Evolutionary conservation across 2,113 vertebrate species (phyloP).

Genomic region (Sitta europaea): DNA sequence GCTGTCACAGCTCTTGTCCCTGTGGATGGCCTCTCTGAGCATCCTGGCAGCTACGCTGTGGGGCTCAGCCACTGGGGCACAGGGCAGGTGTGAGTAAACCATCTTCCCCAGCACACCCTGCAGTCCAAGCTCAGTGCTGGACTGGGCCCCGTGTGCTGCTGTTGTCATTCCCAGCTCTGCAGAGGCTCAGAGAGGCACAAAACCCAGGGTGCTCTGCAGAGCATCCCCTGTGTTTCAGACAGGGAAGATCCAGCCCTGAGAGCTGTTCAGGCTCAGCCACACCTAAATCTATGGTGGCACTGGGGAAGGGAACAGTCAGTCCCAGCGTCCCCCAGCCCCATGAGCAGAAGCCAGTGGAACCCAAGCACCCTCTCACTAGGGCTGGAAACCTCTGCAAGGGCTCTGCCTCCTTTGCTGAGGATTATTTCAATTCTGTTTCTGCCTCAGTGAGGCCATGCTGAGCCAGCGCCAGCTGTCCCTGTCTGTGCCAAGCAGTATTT

Average conservation of each 20-base stretch:
- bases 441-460: neutral
- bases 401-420: neutral
- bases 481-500: neutral
- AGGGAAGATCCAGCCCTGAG: neutral
- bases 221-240: neutral
- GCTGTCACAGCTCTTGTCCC: accelerated
- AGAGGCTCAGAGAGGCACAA: neutral
- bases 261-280: neutral
- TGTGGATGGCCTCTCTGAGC: accelerated
- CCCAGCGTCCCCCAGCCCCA: neutral
- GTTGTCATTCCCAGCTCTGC: neutral
- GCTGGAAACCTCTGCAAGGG: neutral
- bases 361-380: neutral
- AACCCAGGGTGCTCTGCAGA: neutral
- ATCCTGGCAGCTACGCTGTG: accelerated
- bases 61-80: neutral
- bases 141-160: neutral
- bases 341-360: neutral
- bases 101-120: neutral
- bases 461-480: neutral
- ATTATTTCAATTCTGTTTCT: neutral
- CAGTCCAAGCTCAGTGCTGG: neutral
- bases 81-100: neutral
- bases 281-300: neutral
- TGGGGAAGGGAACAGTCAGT: neutral